Evolutionary conservation across 2,888 invertebrate genomes (phyloP).

Genomic region (Drosophila antonietae): DNA sequence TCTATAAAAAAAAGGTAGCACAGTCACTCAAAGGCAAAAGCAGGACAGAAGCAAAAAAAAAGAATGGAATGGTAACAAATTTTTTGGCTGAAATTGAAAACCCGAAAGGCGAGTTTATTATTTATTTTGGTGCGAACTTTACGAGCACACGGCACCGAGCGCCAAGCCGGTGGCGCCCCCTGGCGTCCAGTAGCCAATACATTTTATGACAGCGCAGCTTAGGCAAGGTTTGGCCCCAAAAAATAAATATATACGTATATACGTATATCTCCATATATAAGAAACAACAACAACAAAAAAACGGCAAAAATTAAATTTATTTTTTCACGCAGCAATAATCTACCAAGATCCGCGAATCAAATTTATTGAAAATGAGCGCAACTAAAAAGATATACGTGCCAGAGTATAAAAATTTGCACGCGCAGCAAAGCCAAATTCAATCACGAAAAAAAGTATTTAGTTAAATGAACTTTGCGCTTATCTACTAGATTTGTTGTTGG

Average conservation of each 20-base stretch:
- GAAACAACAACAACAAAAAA: neutral
- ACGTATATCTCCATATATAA: neutral
- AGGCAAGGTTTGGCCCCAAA: slow-evolving; percentile 40
- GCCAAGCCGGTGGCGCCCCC: slow-evolving; percentile 22
- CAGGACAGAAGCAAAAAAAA: neutral
- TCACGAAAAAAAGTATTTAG: slow-evolving; percentile 49
- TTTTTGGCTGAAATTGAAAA: slow-evolving; percentile 27
- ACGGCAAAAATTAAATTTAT: slow-evolving; percentile 71
- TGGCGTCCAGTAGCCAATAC: slow-evolving; percentile 52
- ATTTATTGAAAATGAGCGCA: slow-evolving; percentile 76
- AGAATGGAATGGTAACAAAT: slow-evolving; percentile 43
- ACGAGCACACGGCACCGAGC: slow-evolving; percentile 60
- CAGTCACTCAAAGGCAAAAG: neutral
- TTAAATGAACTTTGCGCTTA: slow-evolving; percentile 25
- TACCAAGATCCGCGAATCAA: slow-evolving; percentile 77
- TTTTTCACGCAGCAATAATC: slow-evolving; percentile 81
- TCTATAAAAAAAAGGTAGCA: slow-evolving; percentile 6
- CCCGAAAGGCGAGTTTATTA: slow-evolving; percentile 70
- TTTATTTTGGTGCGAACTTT: slow-evolving; percentile 78
- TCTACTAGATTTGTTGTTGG: neutral
- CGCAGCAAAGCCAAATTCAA: slow-evolving; percentile 48
- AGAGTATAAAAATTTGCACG: slow-evolving; percentile 26
- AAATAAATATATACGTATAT: neutral
- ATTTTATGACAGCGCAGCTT: slow-evolving; percentile 73
- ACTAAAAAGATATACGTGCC: slow-evolving; percentile 63